Conservation (phyloP, 2,888 invertebrate genomes). For the Acronicta aceris region DNA sequence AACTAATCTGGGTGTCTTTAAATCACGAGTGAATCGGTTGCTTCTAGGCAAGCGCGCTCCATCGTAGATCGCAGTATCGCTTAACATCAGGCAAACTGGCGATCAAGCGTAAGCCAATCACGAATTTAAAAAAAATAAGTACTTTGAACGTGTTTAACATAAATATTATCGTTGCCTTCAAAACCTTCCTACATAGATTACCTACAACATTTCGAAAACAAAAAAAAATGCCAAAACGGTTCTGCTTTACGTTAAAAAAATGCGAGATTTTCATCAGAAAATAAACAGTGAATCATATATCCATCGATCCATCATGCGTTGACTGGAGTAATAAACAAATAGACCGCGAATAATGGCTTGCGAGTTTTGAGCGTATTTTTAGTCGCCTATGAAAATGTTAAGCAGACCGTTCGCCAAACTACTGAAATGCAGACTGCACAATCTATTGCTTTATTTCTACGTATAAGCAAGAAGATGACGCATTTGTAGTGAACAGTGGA, state of each 20-base stretch:
- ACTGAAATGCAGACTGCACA: constrained; percentile 6
- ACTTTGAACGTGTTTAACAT: too few species aligned
- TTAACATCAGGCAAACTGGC: too few species aligned
- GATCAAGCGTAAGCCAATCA: too few species aligned
- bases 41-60: too few species aligned
- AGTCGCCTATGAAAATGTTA: constrained; percentile 39
- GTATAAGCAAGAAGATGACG: background rate
- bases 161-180: background rate
- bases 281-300: constrained; percentile 48
- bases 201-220: constrained; percentile 13
- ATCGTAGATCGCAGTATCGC: too few species aligned
- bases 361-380: constrained; percentile 44
- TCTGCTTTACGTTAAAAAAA: constrained; percentile 27
- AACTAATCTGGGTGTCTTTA: too few species aligned
- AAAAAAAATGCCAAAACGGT: constrained; percentile 9
- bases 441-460: constrained; percentile 18
- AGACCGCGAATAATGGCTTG: constrained; percentile 45
- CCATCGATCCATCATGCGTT: constrained; percentile 58
- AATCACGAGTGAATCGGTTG: too few species aligned
- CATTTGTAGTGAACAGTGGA: constrained; percentile 10
- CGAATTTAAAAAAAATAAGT: too few species aligned
- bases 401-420: background rate
- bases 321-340: constrained; percentile 61
- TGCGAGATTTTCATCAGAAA: constrained; percentile 36
- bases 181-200: constrained; percentile 3